Evolutionary conservation across 2,888 invertebrate species (phyloP).

Genomic region (Hetaerina titia): DNA sequence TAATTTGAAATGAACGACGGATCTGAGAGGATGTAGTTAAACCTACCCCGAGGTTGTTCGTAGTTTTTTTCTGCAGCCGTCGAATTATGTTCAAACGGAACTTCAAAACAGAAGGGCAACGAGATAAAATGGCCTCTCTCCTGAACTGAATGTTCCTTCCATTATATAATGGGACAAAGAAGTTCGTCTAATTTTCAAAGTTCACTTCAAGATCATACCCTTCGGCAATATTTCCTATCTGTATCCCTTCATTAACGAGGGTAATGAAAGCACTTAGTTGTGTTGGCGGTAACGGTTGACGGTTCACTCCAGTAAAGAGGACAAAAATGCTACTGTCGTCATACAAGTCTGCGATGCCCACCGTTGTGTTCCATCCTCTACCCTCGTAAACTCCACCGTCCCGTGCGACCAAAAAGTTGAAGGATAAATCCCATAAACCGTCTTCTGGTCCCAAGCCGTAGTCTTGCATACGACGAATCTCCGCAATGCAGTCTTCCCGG

Average conservation of each 20-base stretch:
- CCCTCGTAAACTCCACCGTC: neutral
- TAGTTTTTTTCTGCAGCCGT: no score
- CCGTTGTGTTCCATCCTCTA: neutral
- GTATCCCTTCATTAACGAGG: neutral
- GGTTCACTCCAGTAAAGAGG: neutral
- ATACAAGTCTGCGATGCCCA: neutral
- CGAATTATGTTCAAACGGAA: no score
- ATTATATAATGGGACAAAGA: no score
- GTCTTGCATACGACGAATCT: neutral
- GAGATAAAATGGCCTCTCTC: no score
- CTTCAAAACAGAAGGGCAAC: no score
- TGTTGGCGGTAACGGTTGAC: neutral
- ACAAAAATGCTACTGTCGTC: neutral
- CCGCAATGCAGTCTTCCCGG: neutral
- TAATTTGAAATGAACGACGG: no score
- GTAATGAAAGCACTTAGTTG: neutral
- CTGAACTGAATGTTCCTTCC: no score
- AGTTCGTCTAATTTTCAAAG: neutral
- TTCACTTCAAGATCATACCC: neutral
- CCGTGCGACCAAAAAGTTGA: neutral
- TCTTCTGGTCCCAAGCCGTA: neutral
- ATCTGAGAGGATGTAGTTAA: no score
- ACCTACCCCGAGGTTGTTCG: no score
- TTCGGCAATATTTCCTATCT: neutral
- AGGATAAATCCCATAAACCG: neutral